A percentile compares a stretch with the other conserved stretches of the same genome.
phyloP scores from a whole-genome alignment of 1,140 invertebrate genomes.

The Drosophila ironensis region DNA sequence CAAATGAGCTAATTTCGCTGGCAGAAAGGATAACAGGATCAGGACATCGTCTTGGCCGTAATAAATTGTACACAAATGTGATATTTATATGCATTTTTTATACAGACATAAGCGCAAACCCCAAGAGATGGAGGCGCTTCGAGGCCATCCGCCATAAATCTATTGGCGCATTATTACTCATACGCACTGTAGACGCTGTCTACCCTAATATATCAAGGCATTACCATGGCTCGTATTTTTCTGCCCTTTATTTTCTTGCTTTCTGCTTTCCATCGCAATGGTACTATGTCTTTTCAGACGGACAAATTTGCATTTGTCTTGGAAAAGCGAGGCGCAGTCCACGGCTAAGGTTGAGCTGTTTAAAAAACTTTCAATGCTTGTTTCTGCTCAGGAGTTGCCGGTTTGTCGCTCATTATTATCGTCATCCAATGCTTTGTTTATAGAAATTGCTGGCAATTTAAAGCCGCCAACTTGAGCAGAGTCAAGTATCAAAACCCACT shows the following conservation, averaged over 20 bases:
- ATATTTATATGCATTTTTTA: constrained; percentile 77
- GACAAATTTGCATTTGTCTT: constrained; percentile 46
- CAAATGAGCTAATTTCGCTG: constrained; percentile 73
- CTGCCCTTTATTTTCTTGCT: neutral
- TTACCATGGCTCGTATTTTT: constrained; percentile 43
- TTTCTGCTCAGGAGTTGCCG: neutral
- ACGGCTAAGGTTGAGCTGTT: constrained; percentile 18
- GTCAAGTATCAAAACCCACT: constrained; percentile 12
- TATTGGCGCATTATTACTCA: constrained; percentile 72
- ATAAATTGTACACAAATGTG: constrained; percentile 65
- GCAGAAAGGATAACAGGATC: constrained; percentile 38
- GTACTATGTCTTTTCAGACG: constrained; percentile 32
- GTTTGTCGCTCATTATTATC: constrained; percentile 6
- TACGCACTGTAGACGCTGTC: constrained; percentile 56
- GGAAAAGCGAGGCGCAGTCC: neutral
- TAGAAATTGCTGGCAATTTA: constrained; percentile 28
- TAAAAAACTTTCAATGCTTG: neutral
- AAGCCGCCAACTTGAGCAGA: constrained; percentile 30
- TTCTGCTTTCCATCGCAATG: constrained; percentile 12
- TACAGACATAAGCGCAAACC: constrained; percentile 59
- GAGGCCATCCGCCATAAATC: constrained; percentile 59
- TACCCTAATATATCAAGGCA: constrained; percentile 59
- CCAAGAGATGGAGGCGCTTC: constrained; percentile 12
- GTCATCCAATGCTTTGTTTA: neutral
- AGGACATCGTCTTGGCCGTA: constrained; percentile 40